Conservation (phyloP, 2,888 invertebrate genomes). For the Dinocampus coccinellae region DNA sequence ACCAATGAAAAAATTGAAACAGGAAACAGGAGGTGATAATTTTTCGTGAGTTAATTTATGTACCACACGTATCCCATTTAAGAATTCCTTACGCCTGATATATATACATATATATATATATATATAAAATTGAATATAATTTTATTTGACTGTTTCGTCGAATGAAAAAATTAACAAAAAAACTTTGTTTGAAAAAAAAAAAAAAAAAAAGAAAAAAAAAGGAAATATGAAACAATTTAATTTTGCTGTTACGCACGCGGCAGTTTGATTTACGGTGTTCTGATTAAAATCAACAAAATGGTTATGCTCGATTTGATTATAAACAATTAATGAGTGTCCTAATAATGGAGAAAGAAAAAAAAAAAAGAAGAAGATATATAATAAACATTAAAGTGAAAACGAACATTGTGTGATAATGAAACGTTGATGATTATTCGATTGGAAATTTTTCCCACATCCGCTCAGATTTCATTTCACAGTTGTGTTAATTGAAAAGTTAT, state of each 20-base stretch:
- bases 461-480: background rate
- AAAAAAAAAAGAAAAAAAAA: slow-evolving; percentile 32
- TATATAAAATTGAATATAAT: slow-evolving; percentile 25
- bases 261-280: slow-evolving; percentile 43
- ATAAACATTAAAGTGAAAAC: background rate
- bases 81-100: background rate
- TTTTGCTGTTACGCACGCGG: slow-evolving; percentile 59
- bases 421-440: background rate
- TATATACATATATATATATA: background rate
- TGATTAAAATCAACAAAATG: background rate
- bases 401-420: background rate
- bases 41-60: slow-evolving; percentile 63
- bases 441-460: background rate
- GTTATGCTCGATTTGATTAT: background rate
- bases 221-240: slow-evolving; percentile 44
- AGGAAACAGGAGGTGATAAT: slow-evolving; percentile 63
- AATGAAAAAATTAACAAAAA: slow-evolving; percentile 8
- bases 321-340: background rate
- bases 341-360: background rate
- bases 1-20: slow-evolving; percentile 65
- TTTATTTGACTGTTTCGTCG: slow-evolving; percentile 17
- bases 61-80: slow-evolving; percentile 28
- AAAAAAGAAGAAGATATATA: background rate
- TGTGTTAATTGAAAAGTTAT: slow-evolving; percentile 30
- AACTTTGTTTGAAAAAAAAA: slow-evolving; percentile 21